A percentile compares a stretch with the other conserved stretches of the same genome.
Conservation (phyloP, 1,140 invertebrate species). For the Epicauta chinensis region DNA sequence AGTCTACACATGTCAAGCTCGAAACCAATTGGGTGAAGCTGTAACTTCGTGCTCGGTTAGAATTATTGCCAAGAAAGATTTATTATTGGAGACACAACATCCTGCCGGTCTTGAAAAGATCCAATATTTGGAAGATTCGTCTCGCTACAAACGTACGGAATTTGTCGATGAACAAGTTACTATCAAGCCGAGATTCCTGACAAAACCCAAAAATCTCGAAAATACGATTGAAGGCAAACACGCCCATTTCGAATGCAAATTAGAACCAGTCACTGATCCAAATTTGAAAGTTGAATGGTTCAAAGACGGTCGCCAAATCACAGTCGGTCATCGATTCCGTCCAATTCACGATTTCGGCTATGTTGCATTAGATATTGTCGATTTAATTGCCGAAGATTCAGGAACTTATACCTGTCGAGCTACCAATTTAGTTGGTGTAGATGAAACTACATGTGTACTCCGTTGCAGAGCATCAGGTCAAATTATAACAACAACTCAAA, state of each 20-base stretch:
- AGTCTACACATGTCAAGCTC: slow-evolving; percentile 88
- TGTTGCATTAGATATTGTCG: slow-evolving; percentile 85
- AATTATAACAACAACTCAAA: slow-evolving; percentile 77
- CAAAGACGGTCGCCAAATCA: slow-evolving; percentile 83
- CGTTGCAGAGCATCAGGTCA: slow-evolving; percentile 66
- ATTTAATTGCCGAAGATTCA: slow-evolving; percentile 87
- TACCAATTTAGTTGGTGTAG: slow-evolving; percentile 78
- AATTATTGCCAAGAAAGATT: slow-evolving; percentile 82
- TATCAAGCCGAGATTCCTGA: slow-evolving; percentile 76
- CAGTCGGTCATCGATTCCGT: slow-evolving; percentile 82
- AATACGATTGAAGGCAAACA: slow-evolving; percentile 85
- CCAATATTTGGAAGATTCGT: slow-evolving; percentile 83
- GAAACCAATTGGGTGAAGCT: slow-evolving; percentile 89
- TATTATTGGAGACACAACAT: slow-evolving; percentile 79
- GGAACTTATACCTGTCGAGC: slow-evolving; percentile 92
- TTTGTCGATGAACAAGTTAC: slow-evolving; percentile 76
- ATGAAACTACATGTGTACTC: slow-evolving; percentile 72
- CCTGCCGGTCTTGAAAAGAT: slow-evolving; percentile 84
- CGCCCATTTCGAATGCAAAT: slow-evolving; percentile 95
- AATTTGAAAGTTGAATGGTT: slow-evolving; percentile 93
- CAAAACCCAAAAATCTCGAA: slow-evolving; percentile 76
- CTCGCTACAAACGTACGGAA: slow-evolving; percentile 76
- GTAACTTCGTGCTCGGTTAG: slow-evolving; percentile 84
- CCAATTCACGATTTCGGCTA: slow-evolving; percentile 96
- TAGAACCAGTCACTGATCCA: slow-evolving; percentile 92